Conservation (phyloP, 2,888 invertebrate genomes). For the Ichneumon xanthorius region DNA sequence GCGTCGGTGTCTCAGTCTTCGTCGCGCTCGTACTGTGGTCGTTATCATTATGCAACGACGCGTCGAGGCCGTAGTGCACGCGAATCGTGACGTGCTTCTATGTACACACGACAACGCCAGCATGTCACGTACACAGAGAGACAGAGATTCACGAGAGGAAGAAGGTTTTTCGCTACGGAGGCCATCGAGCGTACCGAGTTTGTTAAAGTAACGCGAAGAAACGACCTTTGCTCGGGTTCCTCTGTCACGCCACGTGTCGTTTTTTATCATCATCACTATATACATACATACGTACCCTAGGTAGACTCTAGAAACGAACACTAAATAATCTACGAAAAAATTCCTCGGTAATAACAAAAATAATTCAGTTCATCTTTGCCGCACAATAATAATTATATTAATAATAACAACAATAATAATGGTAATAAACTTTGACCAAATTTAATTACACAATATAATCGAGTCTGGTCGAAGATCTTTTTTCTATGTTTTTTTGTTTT, state of each 20-base stretch:
- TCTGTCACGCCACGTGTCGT: constrained; percentile 39
- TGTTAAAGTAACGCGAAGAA: constrained; percentile 42
- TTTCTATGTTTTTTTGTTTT: no score
- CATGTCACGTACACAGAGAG: constrained; percentile 24
- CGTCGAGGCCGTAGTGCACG: constrained; percentile 73
- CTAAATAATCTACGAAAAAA: neutral
- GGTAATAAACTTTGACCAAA: no score
- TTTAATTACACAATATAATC: no score
- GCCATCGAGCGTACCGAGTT: constrained; percentile 22
- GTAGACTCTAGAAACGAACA: neutral
- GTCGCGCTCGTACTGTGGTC: constrained; percentile 69
- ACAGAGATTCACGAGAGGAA: constrained; percentile 41
- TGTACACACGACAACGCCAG: constrained; percentile 31
- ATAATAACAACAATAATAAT: neutral
- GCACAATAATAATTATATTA: neutral
- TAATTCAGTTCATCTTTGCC: no score
- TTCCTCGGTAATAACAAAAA: no score
- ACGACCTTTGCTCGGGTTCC: constrained; percentile 56
- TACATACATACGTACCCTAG: neutral
- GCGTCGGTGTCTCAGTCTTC: constrained; percentile 53
- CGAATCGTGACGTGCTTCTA: constrained; percentile 58
- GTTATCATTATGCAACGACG: constrained; percentile 79
- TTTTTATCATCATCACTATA: neutral
- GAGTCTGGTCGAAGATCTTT: no score
- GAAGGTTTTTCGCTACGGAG: constrained; percentile 50